Percentiles rank a stretch among this genome's conserved stretches.
Evolutionary conservation across 92 coral and sea anemone species (phyloP).

Genomic region (Paragorgia papillata): DNA sequence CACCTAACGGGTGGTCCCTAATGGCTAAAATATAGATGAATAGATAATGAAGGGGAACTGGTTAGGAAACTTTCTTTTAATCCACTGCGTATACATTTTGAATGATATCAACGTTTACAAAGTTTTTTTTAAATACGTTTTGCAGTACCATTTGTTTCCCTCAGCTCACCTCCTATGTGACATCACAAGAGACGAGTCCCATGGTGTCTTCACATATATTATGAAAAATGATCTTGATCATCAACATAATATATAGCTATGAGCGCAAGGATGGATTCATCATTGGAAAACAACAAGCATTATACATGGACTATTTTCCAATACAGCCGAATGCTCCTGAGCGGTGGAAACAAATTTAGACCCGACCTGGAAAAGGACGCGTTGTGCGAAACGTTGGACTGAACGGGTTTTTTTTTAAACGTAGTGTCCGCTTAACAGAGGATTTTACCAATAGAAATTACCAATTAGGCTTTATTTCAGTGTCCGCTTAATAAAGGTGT

Average conservation of each 20-base stretch:
- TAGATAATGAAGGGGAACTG: no score
- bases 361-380: no score
- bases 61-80: no score
- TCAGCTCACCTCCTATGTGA: constrained; percentile 74
- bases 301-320: background rate
- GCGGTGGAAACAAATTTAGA: no score
- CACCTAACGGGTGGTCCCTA: no score
- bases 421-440: constrained; percentile 84
- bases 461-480: no score
- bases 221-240: constrained; percentile 8
- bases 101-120: no score
- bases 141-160: constrained; percentile 39
- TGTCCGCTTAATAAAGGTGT: no score
- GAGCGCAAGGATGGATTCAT: constrained; percentile 99
- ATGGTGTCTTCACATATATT: constrained; percentile 73
- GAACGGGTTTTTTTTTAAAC: no score
- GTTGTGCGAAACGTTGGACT: no score
- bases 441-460: constrained; percentile 50
- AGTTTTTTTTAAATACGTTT: background rate
- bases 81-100: no score
- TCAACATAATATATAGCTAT: constrained; percentile 58
- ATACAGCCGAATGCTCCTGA: background rate
- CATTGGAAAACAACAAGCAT: constrained; percentile 56
- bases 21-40: no score
- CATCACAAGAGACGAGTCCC: constrained; percentile 71